A percentile compares a stretch with the other conserved stretches of the same genome.
These are phyloP conservation scores for Lottia gigantea DNA, from an alignment of 2,888 invertebrate species.

Conservation along the genomic window DNA sequence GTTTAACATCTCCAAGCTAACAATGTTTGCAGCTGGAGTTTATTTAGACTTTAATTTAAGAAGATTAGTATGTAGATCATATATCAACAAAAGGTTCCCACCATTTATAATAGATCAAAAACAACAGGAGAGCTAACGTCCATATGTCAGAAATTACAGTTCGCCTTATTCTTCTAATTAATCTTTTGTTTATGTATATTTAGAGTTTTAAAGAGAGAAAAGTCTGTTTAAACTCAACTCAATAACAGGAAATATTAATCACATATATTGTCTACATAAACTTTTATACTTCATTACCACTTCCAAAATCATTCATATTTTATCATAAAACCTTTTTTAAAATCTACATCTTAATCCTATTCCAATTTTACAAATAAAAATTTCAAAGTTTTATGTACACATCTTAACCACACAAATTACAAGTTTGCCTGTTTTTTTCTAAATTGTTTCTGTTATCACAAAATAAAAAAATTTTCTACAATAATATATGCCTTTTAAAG, in stretches of 20 bases:
- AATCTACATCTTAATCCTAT: too few species aligned
- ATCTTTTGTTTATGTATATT: constrained; percentile 7
- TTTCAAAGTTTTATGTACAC: too few species aligned
- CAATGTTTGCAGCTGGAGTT: constrained; percentile 4
- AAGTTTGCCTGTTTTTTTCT: too few species aligned
- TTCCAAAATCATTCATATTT: too few species aligned
- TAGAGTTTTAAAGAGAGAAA: background rate
- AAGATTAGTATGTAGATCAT: constrained; percentile 8
- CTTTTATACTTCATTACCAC: too few species aligned
- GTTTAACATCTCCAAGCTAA: background rate
- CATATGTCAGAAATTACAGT: constrained; percentile 4
- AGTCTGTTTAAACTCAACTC: constrained; percentile 4
- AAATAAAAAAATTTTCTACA: too few species aligned
- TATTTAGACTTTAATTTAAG: constrained; percentile 7
- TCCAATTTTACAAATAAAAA: too few species aligned
- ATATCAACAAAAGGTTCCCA: constrained; percentile 11
- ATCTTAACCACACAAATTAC: too few species aligned
- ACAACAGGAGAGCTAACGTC: background rate
- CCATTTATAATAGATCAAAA: constrained; percentile 9
- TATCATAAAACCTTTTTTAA: too few species aligned
- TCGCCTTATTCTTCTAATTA: constrained; percentile 8
- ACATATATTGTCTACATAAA: background rate
- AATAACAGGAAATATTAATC: constrained; percentile 7
- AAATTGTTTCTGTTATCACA: too few species aligned
- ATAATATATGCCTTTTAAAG: too few species aligned